Base-by-base conservation (phyloP, 2,797 vertebrate species). In the Neosilurus hyrtlii region DNA sequence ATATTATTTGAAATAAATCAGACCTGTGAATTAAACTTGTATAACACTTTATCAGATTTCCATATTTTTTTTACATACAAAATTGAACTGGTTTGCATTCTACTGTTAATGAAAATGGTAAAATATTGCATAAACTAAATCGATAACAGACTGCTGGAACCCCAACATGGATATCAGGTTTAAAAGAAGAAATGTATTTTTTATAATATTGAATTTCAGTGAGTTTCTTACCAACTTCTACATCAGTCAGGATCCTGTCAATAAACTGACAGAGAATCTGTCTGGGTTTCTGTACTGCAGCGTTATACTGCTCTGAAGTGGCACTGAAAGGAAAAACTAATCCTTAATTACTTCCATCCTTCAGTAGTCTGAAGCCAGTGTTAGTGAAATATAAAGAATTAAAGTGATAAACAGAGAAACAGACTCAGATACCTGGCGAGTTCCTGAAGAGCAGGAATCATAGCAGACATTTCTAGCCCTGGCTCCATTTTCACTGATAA, bases 191-290 rank as follows among this genome's bases (percentile, higher is more conserved):
- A 56, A 56, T 56, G 10, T 15, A 9, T n/a, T 62, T 62, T n/a
- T 26, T 37, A 20, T 22, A 75, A 71, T 24, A 24, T n/a, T 59
- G 18, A 59, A 43, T 9, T 59, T 35, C 56, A 18, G 0, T 56
- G 0, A 51, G 26, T 18, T 79, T 91, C 97, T 95, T 90, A 99
- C 98, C 97, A 80, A 96, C 96, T 88, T 98, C 96, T 78, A 98
- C 96, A 89, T 99, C 97, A 74, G 96, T 96, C 89, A 99, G 95
- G 86, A 99, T 99, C 89, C 96, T 92, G 92, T 99, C 98, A 91
- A 99, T 96, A 85, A 99, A 99, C 91, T 99, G 98, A 89, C 98
- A 98, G 0, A 99, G 95, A 90, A 99, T 99, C 92, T 97, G 96
- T 90, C 98, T 96, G 74, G 98, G 97, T 87, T 97, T 99, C 92